Conservation (phyloP, 2,888 invertebrate species). For the Caenorhabditis sulstoni region DNA sequence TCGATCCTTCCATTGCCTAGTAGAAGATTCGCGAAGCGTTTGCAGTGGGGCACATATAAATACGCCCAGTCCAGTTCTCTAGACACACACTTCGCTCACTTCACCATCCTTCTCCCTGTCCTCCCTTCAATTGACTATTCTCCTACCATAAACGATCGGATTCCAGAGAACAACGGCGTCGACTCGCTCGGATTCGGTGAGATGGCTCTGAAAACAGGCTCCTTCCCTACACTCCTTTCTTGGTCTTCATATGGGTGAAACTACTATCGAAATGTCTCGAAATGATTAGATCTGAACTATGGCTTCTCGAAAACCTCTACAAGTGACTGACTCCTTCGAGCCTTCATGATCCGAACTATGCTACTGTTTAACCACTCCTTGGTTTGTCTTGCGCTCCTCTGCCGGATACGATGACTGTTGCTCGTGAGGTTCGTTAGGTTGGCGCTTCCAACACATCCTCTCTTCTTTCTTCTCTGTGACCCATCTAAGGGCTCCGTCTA, state of each 20-base stretch:
- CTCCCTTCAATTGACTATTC: slow-evolving; percentile 1
- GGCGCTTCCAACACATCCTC: slow-evolving; percentile 12
- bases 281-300: slow-evolving; percentile 8
- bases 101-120: neutral
- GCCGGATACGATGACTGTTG: slow-evolving; percentile 17
- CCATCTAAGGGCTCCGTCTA: slow-evolving; percentile 33
- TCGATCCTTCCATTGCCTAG: slow-evolving; percentile 7
- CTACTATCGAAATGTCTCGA: slow-evolving; percentile 15
- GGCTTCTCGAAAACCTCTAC: neutral
- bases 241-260: slow-evolving; percentile 37
- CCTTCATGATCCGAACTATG: neutral
- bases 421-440: slow-evolving; percentile 56
- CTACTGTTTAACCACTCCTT: slow-evolving; percentile 16
- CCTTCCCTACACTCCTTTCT: neutral
- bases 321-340: slow-evolving; percentile 3
- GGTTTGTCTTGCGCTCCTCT: slow-evolving; percentile 22
- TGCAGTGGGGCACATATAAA: slow-evolving; percentile 37
- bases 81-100: slow-evolving; percentile 12
- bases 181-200: slow-evolving; percentile 32
- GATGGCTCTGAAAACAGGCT: slow-evolving; percentile 34
- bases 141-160: neutral
- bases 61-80: slow-evolving; percentile 12
- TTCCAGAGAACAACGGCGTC: slow-evolving; percentile 23
- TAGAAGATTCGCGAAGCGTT: slow-evolving; percentile 37
- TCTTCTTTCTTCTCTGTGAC: slow-evolving; percentile 5